These are phyloP conservation scores for Yponomeuta sedellus DNA, from an alignment of 2,888 invertebrate species.

Conservation along the genomic window DNA sequence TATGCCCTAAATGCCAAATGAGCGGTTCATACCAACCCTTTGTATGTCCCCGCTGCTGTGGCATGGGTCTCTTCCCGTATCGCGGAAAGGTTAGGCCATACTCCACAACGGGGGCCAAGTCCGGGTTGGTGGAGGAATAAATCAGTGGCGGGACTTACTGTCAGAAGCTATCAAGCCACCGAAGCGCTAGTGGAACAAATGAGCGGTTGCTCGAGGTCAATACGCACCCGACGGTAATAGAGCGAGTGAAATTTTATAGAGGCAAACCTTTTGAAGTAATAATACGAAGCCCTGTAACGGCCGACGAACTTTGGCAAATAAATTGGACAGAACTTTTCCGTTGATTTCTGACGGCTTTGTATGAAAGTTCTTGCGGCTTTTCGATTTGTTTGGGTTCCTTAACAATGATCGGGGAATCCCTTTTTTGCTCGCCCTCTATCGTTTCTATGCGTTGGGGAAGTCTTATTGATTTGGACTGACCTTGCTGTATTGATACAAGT, in stretches of 20 bases:
- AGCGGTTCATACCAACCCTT: no score
- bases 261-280: slow-evolving; percentile 28
- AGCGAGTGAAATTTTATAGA: slow-evolving; percentile 49
- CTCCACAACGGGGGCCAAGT: no score
- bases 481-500: not conserved
- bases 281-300: slow-evolving; percentile 22
- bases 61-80: no score
- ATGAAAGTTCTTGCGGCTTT: slow-evolving; percentile 16
- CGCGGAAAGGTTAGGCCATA: no score
- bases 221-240: slow-evolving; percentile 28
- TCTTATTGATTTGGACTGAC: not conserved
- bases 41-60: no score
- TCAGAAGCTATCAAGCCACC: no score
- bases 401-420: not conserved
- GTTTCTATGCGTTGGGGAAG: not conserved
- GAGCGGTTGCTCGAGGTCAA: no score
- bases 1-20: no score
- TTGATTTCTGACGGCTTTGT: slow-evolving; percentile 14
- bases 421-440: not conserved
- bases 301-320: slow-evolving; percentile 13
- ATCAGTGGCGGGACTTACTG: no score
- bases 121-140: no score
- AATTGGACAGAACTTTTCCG: slow-evolving; percentile 16
- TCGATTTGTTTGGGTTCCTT: slow-evolving; percentile 15
- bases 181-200: no score